A percentile compares a stretch with the other conserved stretches of the same genome.
Evolutionary conservation across 2,888 invertebrate species (phyloP).

Genomic region (Pristionchus maxplancki): DNA sequence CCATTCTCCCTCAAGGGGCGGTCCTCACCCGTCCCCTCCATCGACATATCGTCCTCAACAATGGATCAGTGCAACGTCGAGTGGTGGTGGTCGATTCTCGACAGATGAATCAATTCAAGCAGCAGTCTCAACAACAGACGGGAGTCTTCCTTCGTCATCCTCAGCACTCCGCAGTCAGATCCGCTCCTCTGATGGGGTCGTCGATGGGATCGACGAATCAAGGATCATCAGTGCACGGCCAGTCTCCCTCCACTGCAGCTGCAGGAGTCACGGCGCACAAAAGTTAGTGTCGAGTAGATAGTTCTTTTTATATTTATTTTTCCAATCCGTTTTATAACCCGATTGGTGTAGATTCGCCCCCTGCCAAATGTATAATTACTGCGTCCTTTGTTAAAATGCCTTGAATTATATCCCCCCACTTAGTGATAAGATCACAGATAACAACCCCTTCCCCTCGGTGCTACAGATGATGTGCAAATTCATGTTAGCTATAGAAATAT

Average conservation of each 20-base stretch:
- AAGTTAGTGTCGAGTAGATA: conserved; percentile 30
- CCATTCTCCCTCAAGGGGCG: neutral
- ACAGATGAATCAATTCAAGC: conserved; percentile 17
- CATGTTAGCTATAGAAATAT: too few relatives aligned
- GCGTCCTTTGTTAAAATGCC: neutral
- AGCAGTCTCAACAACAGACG: neutral
- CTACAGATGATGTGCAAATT: conserved; percentile 17
- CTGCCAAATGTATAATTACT: neutral
- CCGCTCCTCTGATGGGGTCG: too few relatives aligned
- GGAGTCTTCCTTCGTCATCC: neutral
- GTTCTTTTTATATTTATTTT: neutral
- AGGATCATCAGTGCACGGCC: neutral
- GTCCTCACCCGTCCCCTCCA: conserved; percentile 15
- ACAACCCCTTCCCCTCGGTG: conserved; percentile 11
- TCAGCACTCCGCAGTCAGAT: neutral
- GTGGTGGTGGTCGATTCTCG: conserved; percentile 21
- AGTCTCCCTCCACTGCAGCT: neutral
- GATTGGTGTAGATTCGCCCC: conserved; percentile 4
- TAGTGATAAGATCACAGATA: neutral
- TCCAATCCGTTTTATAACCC: neutral
- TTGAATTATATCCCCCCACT: neutral
- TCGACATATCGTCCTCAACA: conserved; percentile 23
- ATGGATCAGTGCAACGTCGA: conserved; percentile 17
- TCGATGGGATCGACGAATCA: neutral
- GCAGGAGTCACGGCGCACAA: neutral